A percentile compares a stretch with the other conserved stretches of the same genome.
These are phyloP conservation scores for Antennarius striatus DNA, from an alignment of 2,113 vertebrate species.

Conservation along the genomic window DNA sequence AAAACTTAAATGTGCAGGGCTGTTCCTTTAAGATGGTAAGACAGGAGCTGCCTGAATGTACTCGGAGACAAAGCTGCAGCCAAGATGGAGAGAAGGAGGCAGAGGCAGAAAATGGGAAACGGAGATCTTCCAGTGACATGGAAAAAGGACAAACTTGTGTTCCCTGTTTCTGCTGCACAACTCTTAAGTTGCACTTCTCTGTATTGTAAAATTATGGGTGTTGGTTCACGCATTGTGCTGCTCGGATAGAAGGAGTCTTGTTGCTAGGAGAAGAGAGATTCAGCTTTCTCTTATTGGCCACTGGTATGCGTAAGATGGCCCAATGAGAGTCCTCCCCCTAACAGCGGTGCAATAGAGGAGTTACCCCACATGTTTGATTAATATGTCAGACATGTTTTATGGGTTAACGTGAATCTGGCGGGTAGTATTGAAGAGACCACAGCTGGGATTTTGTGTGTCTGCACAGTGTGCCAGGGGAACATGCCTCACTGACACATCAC, in stretches of 20 bases:
- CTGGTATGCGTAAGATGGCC: conserved; percentile 68
- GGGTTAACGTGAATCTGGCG: conserved; percentile 78
- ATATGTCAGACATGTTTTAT: conserved; percentile 86
- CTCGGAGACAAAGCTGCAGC: conserved; percentile 73
- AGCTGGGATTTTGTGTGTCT: conserved; percentile 37
- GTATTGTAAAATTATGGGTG: conserved; percentile 90
- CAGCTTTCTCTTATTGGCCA: conserved; percentile 82
- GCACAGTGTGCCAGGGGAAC: conserved; percentile 13
- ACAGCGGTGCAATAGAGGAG: conserved; percentile 62
- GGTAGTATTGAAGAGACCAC: conserved; percentile 69
- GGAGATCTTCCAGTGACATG: conserved; percentile 28
- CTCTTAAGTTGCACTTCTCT: conserved; percentile 81
- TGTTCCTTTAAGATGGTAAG: conserved; percentile 89
- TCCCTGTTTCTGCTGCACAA: conserved; percentile 72
- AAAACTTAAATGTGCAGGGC: conserved; percentile 67
- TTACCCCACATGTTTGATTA: conserved; percentile 81
- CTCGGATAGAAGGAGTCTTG: conserved; percentile 81
- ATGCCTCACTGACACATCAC: conserved; percentile 41
- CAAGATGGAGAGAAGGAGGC: conserved; percentile 66
- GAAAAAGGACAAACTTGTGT: conserved; percentile 50
- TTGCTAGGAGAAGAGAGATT: conserved; percentile 92
- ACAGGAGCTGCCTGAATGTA: conserved; percentile 87
- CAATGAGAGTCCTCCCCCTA: conserved; percentile 76
- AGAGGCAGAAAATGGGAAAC: conserved; percentile 42
- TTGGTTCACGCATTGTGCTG: conserved; percentile 81